phyloP scores from a whole-genome alignment of 2,113 vertebrate genomes.

The Anthoscopus minutus region DNA sequence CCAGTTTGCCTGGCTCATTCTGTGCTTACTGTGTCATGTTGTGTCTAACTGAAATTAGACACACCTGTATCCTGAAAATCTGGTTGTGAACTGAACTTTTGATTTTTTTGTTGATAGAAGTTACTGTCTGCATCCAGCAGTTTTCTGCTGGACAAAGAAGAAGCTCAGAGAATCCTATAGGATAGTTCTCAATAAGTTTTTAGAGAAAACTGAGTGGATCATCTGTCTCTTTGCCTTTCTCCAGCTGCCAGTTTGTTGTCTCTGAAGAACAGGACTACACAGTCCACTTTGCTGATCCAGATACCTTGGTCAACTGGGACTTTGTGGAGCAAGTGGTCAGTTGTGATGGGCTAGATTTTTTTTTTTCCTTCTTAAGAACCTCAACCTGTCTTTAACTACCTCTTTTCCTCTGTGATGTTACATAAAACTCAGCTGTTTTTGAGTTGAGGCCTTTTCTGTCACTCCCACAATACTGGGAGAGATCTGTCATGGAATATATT shows the following conservation, averaged over 20 bases:
- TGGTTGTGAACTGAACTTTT: not conserved
- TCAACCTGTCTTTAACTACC: constrained; percentile 33
- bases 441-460: constrained; percentile 53
- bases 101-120: not conserved
- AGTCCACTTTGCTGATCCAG: constrained; percentile 95
- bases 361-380: not conserved
- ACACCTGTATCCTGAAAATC: not conserved
- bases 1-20: not conserved
- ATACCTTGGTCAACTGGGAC: constrained; percentile 98
- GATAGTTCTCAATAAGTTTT: constrained; percentile 1
- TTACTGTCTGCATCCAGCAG: not conserved
- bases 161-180: constrained; percentile 17
- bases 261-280: constrained; percentile 95
- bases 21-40: not conserved
- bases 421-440: constrained; percentile 49
- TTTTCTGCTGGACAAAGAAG: constrained; percentile 1
- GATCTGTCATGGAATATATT: constrained; percentile 59
- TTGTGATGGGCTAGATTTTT: constrained; percentile 47
- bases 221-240: constrained; percentile 56
- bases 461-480: constrained; percentile 58
- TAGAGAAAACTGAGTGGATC: constrained; percentile 35
- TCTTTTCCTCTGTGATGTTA: constrained; percentile 39
- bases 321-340: constrained; percentile 99
- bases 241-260: constrained; percentile 98
- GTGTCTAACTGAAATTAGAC: not conserved